These are phyloP conservation scores for Anomalospiza imberbis DNA, from an alignment of 2,797 vertebrate genomes.

Conservation along the genomic window DNA sequence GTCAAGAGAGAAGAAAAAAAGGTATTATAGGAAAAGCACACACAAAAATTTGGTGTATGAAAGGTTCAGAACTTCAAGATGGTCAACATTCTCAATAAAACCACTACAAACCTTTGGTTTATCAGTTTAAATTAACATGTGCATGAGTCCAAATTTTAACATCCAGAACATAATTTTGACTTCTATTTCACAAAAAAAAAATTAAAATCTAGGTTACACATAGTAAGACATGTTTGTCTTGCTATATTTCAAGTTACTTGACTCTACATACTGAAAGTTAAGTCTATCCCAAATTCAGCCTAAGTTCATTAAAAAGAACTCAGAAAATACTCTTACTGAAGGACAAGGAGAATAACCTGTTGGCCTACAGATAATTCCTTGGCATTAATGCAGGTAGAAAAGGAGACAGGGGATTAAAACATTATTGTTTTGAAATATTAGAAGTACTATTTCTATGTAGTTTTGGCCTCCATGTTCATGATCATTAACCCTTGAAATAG, in stretches of 20 bases:
- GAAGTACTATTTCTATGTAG: neutral
- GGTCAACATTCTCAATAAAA: neutral
- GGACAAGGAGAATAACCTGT: neutral
- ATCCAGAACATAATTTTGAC: neutral
- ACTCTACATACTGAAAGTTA: neutral
- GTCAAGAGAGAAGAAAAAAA: neutral
- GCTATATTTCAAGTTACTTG: neutral
- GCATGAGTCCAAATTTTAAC: neutral
- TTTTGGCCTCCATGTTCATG: neutral
- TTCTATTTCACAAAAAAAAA: neutral
- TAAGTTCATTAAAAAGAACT: neutral
- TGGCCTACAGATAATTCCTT: neutral
- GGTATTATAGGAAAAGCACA: neutral
- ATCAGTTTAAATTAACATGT: neutral
- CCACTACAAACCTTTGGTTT: neutral
- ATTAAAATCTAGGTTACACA: neutral
- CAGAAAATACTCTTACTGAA: neutral
- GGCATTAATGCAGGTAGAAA: neutral
- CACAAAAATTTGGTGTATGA: neutral
- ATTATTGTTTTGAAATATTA: neutral
- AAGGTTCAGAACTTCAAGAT: neutral
- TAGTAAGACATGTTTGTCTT: neutral
- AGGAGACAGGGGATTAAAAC: neutral
- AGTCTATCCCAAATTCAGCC: neutral
- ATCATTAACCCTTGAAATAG: neutral